These are phyloP conservation scores for Drosophila biarmipes DNA, from an alignment of 1,140 invertebrate species.

Conservation along the genomic window DNA sequence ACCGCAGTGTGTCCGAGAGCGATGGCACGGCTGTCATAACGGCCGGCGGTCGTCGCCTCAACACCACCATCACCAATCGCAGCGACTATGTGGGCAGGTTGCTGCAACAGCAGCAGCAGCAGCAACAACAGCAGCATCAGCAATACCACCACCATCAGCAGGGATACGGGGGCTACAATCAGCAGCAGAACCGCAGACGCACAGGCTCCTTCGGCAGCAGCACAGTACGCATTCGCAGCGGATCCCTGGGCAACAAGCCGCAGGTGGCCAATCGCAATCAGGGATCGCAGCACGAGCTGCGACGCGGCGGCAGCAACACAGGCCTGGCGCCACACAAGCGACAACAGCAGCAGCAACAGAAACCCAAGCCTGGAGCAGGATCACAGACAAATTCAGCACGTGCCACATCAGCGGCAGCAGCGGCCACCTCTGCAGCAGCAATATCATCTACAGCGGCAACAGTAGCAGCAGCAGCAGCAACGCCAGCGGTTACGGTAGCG, in stretches of 20 bases:
- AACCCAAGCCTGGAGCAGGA: constrained; percentile 42
- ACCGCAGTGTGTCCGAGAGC: constrained; percentile 87
- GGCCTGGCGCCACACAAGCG: constrained; percentile 66
- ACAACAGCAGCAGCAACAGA: constrained; percentile 58
- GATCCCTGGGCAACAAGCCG: constrained; percentile 80
- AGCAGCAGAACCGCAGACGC: constrained; percentile 66
- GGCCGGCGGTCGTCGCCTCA: constrained; percentile 68
- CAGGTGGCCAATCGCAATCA: constrained; percentile 78
- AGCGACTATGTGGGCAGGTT: constrained; percentile 81
- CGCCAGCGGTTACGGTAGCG: constrained; percentile 28
- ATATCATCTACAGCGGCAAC: constrained; percentile 12
- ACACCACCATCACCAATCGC: constrained; percentile 82
- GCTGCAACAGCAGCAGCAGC: constrained; percentile 73
- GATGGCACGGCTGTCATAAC: constrained; percentile 75
- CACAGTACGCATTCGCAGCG: constrained; percentile 84
- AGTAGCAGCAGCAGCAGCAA: constrained; percentile 20
- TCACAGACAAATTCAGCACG: constrained; percentile 47
- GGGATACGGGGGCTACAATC: constrained; percentile 64
- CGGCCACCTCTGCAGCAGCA: constrained; percentile 15
- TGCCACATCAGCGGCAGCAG: constrained; percentile 45
- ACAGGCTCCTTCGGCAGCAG: constrained; percentile 84
- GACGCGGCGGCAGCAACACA: constrained; percentile 75
- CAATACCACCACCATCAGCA: constrained; percentile 57
- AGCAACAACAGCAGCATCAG: constrained; percentile 69
- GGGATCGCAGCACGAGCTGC: constrained; percentile 72